Base-by-base conservation (phyloP, 2,113 vertebrate species). In the Pelobates fuscus region DNA sequence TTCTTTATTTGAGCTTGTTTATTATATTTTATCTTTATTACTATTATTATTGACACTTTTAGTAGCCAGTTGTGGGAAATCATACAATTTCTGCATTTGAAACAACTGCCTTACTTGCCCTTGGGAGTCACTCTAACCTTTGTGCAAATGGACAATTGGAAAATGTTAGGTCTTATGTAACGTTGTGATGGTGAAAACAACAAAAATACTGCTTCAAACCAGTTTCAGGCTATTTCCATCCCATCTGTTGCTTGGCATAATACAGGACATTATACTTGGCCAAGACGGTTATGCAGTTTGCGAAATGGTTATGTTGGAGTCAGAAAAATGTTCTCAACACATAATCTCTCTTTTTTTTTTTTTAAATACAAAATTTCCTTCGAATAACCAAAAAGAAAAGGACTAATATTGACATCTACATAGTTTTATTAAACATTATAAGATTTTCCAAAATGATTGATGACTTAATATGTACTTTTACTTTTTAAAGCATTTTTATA, bases 181-280 rank as follows among this genome's bases (percentile, higher is more conserved):
- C n/a, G 20, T 57, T 69, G 21, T 32, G 7, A 27, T 41, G 29
- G 8, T 70, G 32, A 24, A 59, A 59, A 71, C 55, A 44, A 60
- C 32, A 71, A 61, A n/a, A 11, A 71, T 18, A 26, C 24, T 60
- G 32, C 55, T n/a, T 67, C 25, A 67, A 52, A 67, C 25, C 65
- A 52, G 23, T 70, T 37, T 70, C 41, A 30, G 30, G 57, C 57
- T 23, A 25, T 58, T 70, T 20, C 29, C 18, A 46, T 21, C 17
- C 68, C 68, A 71, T 71, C 68, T 71, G 68, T 71, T 71, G 68
- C 57, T 71, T 71, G 68, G 68, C 68, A 60, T 60, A 60, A 54
- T 2, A 46, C 17, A 37, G 57, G 57, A 26, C 68, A 71, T 60
- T 60, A 12, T 7, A 46, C 17, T 44, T 71, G 57, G 68, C 68